A percentile compares a stretch with the other conserved stretches of the same genome.
Conservation (phyloP, 2,888 invertebrate species). For the Lobophora halterata region DNA sequence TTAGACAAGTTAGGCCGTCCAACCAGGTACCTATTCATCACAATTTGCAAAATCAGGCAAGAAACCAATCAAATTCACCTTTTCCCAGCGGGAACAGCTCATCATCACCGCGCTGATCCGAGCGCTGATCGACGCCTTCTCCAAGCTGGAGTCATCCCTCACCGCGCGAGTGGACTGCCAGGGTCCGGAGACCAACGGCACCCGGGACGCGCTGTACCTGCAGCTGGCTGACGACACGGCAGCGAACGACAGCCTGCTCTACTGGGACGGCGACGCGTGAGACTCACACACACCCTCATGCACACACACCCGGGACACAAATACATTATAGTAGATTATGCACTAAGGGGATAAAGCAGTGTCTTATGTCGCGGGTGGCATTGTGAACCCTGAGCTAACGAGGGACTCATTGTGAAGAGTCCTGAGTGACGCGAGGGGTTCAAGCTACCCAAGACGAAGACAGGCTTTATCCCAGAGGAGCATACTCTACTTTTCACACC, state of each 20-base stretch:
- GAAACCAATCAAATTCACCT: not conserved
- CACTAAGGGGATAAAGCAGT: too few relatives aligned
- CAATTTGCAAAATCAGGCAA: too few relatives aligned
- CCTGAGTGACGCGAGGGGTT: too few relatives aligned
- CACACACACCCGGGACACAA: not conserved
- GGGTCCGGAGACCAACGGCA: constrained; percentile 42
- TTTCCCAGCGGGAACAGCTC: constrained; percentile 39
- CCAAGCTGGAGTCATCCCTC: constrained; percentile 45
- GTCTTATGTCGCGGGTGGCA: too few relatives aligned
- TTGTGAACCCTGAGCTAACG: too few relatives aligned
- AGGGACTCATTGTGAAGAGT: too few relatives aligned
- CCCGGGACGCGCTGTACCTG: constrained; percentile 44
- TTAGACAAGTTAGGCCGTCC: not conserved
- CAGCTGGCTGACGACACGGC: constrained; percentile 53
- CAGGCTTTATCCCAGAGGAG: too few relatives aligned
- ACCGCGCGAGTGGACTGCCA: constrained; percentile 47
- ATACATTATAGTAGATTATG: not conserved
- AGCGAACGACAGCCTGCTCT: constrained; percentile 60
- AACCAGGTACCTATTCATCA: too few relatives aligned
- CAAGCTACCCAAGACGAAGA: too few relatives aligned
- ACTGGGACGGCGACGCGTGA: constrained; percentile 61
- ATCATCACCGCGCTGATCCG: constrained; percentile 48
- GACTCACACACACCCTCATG: constrained; percentile 3
- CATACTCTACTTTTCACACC: too few relatives aligned
- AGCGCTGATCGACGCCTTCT: constrained; percentile 47